These are phyloP conservation scores for Choloepus didactylus DNA, from an alignment of 2,797 vertebrate genomes.

Conservation along the genomic window DNA sequence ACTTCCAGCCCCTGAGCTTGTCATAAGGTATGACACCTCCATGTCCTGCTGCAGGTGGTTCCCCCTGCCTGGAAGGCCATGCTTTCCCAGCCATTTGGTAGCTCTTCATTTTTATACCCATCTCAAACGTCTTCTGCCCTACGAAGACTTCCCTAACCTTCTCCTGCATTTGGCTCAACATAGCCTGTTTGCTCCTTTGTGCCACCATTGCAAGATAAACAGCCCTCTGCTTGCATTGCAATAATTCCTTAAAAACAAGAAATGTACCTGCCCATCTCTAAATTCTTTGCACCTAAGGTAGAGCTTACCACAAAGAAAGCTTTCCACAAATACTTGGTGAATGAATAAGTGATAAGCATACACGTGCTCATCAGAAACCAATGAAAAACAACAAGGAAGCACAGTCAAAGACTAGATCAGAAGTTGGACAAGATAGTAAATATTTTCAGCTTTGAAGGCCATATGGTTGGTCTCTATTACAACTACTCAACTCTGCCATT, in stretches of 20 bases:
- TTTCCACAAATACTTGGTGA: not conserved
- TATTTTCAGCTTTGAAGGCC: not conserved
- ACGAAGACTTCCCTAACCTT: too few relatives aligned
- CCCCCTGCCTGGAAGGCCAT: not conserved
- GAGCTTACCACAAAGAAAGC: not conserved
- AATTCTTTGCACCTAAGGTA: not conserved
- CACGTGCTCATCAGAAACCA: not conserved
- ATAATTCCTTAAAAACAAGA: not conserved
- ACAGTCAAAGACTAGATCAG: not conserved
- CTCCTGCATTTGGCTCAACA: not conserved
- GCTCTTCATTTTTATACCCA: slow-evolving; percentile 49
- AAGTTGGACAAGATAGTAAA: not conserved
- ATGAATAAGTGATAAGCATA: not conserved
- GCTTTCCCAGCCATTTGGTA: not conserved
- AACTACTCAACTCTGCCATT: not conserved
- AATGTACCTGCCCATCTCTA: not conserved
- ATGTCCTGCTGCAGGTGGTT: not conserved
- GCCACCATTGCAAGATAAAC: not conserved
- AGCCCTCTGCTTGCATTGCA: not conserved
- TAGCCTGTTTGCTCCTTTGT: not conserved
- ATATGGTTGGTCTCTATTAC: not conserved
- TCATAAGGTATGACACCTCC: not conserved
- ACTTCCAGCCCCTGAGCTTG: not conserved
- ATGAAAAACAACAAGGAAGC: not conserved
- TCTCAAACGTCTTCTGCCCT: not conserved